Evolutionary conservation across 2,113 vertebrate species (phyloP), one percentile per base, ranked within the genome.

Genomic region (Amia ocellicauda): DNA sequence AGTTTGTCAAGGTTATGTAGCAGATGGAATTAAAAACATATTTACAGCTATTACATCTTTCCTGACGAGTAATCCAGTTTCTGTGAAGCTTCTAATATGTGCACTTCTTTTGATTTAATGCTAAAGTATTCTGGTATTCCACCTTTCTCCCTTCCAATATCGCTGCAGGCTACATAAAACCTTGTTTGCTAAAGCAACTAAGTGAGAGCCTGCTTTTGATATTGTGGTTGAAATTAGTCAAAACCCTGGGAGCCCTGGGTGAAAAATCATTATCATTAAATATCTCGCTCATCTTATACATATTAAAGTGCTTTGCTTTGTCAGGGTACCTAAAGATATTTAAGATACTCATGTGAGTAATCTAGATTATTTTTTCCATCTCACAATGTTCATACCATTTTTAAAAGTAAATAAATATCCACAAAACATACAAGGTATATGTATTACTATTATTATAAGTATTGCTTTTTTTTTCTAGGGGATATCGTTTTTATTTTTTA

Each of bases 81-180:
- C 36, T 23, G 56, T 41, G 31, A 3, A 41, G 56, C 17, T 41
- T 36, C 2, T 40, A 20, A 58, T 22, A 36, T 41, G 19, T 42
- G 28, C 41, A 22, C 17, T 58, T 58, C n/a, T 49, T 24, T 19
- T 45, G 42, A 47, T 60, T 60, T 60, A 60, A 28, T 49, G 24
- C 43, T 26, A 19, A 47, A 47, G 58, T 47, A 41, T 49, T 28
- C 23, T 13, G 9, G 56, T 19, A 11, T 11, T 14, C 26, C 27
- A 41, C 22, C 20, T 47, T 60, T 60, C 22, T 17, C 13, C 22
- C 58, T 26, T 47, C 23, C 43, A 9, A 41, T 45, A 19, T 49
- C 24, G 16, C 17, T 27, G 58, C 19, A 28, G 17, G 58, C 24
- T 29, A 28, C 23, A 20, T 49, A 47, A 49, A 43, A 60, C 41